These are phyloP conservation scores for Zophobas morio DNA, from an alignment of 1,140 invertebrate genomes.

Conservation along the genomic window DNA sequence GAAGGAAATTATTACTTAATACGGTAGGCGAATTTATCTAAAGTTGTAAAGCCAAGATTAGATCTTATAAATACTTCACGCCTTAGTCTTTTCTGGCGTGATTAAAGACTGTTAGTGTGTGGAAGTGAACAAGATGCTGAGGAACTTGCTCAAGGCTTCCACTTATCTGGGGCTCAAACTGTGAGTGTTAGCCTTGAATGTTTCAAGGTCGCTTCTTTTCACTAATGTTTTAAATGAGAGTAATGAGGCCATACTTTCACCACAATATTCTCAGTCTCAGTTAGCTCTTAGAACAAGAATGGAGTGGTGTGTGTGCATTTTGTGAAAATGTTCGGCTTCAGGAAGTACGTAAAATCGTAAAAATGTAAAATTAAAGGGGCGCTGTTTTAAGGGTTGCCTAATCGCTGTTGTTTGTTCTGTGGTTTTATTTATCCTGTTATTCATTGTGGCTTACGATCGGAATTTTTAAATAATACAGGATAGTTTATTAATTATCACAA, in stretches of 20 bases:
- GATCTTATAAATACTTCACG: not conserved
- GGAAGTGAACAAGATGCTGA: not conserved
- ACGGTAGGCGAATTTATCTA: constrained; percentile 55
- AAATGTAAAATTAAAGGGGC: too few species aligned
- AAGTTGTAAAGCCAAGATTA: constrained; percentile 1
- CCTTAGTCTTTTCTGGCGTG: too few species aligned
- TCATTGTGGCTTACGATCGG: too few species aligned
- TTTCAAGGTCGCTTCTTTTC: constrained; percentile 15
- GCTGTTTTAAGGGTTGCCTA: not conserved
- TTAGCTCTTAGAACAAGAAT: not conserved
- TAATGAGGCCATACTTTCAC: constrained; percentile 19
- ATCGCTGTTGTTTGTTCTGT: not conserved
- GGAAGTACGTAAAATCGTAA: not conserved
- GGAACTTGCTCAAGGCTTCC: too few species aligned
- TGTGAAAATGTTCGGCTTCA: not conserved
- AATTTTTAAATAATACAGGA: too few species aligned
- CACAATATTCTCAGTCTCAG: constrained; percentile 2
- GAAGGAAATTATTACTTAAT: constrained; percentile 62
- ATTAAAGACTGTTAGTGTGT: too few species aligned
- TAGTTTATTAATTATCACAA: too few species aligned
- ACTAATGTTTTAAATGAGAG: not conserved
- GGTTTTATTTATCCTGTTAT: too few species aligned
- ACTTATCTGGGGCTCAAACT: not conserved
- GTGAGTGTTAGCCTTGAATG: not conserved
- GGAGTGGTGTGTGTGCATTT: not conserved